Evolutionary conservation across 1,140 invertebrate genomes (phyloP).

Genomic region (Ptiloglossa arizonensis): DNA sequence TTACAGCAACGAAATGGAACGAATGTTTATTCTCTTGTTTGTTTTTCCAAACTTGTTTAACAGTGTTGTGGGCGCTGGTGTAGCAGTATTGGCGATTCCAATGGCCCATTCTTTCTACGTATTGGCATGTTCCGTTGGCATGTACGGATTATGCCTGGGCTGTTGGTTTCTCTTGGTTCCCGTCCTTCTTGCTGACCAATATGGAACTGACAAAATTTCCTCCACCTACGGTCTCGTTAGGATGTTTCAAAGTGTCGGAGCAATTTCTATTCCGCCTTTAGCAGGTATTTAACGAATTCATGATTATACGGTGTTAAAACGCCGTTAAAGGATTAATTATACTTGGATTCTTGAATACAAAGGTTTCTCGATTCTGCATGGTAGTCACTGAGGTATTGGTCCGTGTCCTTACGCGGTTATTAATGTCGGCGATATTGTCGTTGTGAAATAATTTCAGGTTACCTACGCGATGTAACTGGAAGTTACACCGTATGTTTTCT

Average conservation of each 20-base stretch:
- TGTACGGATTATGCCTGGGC: conserved; percentile 87
- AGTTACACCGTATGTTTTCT: conserved; percentile 87
- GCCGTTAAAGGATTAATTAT: background rate
- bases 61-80: conserved; percentile 87
- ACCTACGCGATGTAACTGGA: conserved; percentile 86
- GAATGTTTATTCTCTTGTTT: background rate
- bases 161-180: conserved; percentile 90
- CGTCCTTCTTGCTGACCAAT: conserved; percentile 87
- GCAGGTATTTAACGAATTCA: conserved; percentile 80
- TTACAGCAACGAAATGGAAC: no score
- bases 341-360: background rate
- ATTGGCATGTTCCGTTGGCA: conserved; percentile 83
- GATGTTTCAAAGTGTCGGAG: conserved; percentile 89
- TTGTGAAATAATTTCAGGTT: conserved; percentile 78
- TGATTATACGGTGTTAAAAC: background rate
- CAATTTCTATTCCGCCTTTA: conserved; percentile 87
- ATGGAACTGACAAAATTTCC: conserved; percentile 87
- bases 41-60: conserved; percentile 49
- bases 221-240: conserved; percentile 88
- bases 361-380: background rate
- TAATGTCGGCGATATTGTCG: background rate
- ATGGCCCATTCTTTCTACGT: conserved; percentile 85
- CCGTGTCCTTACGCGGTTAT: background rate
- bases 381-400: conserved; percentile 11
- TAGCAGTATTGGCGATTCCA: conserved; percentile 86